These are phyloP conservation scores for Argentina silus DNA, from an alignment of 2,797 vertebrate species.

Conservation along the genomic window DNA sequence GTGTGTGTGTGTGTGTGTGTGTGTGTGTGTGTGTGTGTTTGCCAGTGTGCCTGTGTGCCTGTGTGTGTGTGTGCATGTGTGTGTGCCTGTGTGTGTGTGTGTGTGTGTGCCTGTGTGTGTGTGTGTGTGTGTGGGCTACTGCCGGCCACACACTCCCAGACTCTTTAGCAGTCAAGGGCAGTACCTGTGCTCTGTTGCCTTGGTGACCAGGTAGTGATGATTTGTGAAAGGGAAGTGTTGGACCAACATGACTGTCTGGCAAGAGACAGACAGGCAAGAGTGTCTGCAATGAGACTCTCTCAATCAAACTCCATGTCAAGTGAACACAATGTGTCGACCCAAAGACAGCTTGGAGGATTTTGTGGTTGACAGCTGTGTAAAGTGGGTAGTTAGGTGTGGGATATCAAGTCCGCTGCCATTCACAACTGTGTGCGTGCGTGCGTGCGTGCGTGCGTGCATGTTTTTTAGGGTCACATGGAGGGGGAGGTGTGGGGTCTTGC, in stretches of 20 bases:
- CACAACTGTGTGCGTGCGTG: neutral
- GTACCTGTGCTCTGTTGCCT: slow-evolving; percentile 17
- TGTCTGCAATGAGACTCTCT: neutral
- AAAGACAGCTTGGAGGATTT: neutral
- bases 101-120: neutral
- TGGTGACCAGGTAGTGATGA: slow-evolving; percentile 16
- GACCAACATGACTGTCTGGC: neutral
- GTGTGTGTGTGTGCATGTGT: slow-evolving; percentile 34
- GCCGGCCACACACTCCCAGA: neutral
- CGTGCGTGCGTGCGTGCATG: neutral
- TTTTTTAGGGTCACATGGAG: slow-evolving; percentile 92
- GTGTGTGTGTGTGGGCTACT: neutral
- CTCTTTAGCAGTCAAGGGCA: neutral
- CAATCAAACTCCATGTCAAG: neutral
- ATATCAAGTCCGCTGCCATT: neutral
- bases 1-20: slow-evolving; percentile 89
- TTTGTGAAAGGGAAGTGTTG: neutral
- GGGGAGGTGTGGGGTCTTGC: slow-evolving; percentile 97
- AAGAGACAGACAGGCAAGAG: neutral
- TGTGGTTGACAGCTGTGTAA: neutral
- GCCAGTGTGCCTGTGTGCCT: slow-evolving; percentile 86
- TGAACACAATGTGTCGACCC: neutral
- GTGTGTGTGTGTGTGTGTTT: slow-evolving; percentile 59
- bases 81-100: neutral
- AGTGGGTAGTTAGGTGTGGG: neutral